These are phyloP conservation scores for Hyppa rectilinea DNA, from an alignment of 2,888 invertebrate genomes.

Conservation along the genomic window DNA sequence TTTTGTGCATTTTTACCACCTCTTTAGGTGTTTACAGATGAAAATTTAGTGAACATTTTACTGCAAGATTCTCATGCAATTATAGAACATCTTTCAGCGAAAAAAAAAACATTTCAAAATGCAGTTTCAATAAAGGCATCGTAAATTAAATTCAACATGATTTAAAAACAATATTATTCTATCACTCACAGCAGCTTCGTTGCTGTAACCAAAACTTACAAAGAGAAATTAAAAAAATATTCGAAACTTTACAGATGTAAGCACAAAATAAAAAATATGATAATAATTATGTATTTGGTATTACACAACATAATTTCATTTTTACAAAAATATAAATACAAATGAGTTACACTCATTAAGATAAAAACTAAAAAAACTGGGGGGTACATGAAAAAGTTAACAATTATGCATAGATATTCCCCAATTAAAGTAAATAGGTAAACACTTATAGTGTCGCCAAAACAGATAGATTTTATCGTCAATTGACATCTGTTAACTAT, in stretches of 20 bases:
- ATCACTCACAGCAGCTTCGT: constrained; percentile 72
- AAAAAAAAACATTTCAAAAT: constrained; percentile 36
- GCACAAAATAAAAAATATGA: constrained; percentile 83
- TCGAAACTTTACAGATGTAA: constrained; percentile 84
- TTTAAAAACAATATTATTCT: constrained; percentile 61
- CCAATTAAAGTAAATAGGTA: constrained; percentile 73
- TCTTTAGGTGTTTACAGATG: constrained; percentile 5
- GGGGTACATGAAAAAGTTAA: constrained; percentile 71
- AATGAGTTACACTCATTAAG: constrained; percentile 86
- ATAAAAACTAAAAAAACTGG: constrained; percentile 79
- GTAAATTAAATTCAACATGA: constrained; percentile 61
- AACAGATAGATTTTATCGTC: constrained; percentile 81
- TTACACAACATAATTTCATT: constrained; percentile 86
- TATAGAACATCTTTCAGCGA: constrained; percentile 41
- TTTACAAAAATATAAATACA: constrained; percentile 78
- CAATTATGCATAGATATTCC: constrained; percentile 80
- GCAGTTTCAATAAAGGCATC: constrained; percentile 50
- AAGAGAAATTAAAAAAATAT: constrained; percentile 80
- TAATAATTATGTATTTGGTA: constrained; percentile 84
- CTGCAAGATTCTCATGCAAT: constrained; percentile 37
- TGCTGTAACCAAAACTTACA: constrained; percentile 80
- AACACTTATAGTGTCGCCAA: constrained; percentile 86
- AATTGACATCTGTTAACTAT: constrained; percentile 77
- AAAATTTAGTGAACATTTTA: constrained; percentile 11
- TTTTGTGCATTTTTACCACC: constrained; percentile 32